Evolutionary conservation across 2,797 vertebrate genomes (phyloP), one percentile per base, ranked within the genome.

Genomic region (Lepus oiostolus): DNA sequence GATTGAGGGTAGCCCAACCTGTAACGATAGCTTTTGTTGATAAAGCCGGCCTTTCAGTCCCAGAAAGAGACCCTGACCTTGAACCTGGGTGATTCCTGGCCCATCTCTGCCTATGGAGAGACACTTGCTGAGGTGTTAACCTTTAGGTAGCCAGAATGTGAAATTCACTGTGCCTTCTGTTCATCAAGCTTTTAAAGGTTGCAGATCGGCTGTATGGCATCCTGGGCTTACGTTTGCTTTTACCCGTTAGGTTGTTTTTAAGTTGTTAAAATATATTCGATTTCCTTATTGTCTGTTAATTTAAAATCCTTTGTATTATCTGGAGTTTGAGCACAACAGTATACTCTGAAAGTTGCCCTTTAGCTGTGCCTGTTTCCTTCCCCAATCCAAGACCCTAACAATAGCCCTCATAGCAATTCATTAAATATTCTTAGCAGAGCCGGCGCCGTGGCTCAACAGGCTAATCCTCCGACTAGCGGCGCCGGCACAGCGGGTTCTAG

Each of bases 371-470:
- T 50, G 1, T 87, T 91, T 65, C 80, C 80, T 68, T 47, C 7
- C 42, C 35, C n/a, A 72, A 85, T 71, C 58, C 5, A 19, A 71
- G 84, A 77, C 38, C 52, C 83, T 87, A 50, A 72, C 42, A 72
- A 52, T 84, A 90, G 67, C 62, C 6, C 13, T 52, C 65, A 26
- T 60, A 83, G 70, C 63, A 24, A 7, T 38, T 50, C 9, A 24
- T 87, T 88, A 83, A 77, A 38, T 82, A 85, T 71, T 86, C 72
- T 52, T 89, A 38, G 89, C 32, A 84, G 82, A 87, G 35, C 35
- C 35, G 4, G 35, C 35, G 35, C 35, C 35, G 35, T 35, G 35
- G 35, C 35, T 35, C 35, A 35, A 35, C 35, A 35, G 35, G 35
- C 35, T 35, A 35, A 35, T 35, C 35, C 35, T 35, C 35, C 35